Evolutionary conservation across 2,888 invertebrate genomes (phyloP).

Genomic region (Aleiodes testaceus): DNA sequence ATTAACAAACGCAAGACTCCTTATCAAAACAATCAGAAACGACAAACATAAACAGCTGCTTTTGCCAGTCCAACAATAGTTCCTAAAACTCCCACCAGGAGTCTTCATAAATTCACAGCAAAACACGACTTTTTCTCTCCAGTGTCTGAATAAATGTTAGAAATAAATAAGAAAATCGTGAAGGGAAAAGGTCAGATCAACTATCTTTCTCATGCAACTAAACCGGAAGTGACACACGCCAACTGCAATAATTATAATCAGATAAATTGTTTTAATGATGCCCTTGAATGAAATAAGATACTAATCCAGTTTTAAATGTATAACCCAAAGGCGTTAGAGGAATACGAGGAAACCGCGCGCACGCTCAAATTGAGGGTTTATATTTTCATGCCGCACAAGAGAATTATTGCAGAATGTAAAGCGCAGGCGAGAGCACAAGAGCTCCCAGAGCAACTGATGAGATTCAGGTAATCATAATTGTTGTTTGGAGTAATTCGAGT

Average conservation of each 20-base stretch:
- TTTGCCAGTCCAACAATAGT: not conserved
- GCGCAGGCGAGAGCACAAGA: slow-evolving; percentile 10
- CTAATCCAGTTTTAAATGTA: not conserved
- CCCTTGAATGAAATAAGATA: slow-evolving; percentile 34
- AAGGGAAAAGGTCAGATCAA: slow-evolving; percentile 6
- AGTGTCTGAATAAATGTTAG: too few relatives aligned
- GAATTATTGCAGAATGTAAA: slow-evolving; percentile 20
- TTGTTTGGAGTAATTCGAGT: not conserved
- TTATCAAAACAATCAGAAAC: slow-evolving; percentile 15
- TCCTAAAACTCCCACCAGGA: not conserved
- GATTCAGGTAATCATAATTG: not conserved
- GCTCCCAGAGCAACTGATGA: not conserved
- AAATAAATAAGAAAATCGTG: not conserved
- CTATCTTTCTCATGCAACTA: slow-evolving; percentile 28
- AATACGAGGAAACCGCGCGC: slow-evolving; percentile 34
- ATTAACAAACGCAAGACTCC: not conserved
- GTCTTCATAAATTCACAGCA: not conserved
- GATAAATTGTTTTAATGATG: slow-evolving; percentile 37
- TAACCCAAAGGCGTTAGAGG: not conserved
- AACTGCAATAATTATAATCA: slow-evolving; percentile 22
- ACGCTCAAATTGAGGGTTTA: slow-evolving; percentile 35
- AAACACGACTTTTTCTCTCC: not conserved
- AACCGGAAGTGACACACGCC: slow-evolving; percentile 12
- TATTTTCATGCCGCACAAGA: not conserved
- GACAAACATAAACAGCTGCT: not conserved